Base-by-base conservation (phyloP, 1,140 invertebrate genomes). In the Drosophila quadrilineata region DNA sequence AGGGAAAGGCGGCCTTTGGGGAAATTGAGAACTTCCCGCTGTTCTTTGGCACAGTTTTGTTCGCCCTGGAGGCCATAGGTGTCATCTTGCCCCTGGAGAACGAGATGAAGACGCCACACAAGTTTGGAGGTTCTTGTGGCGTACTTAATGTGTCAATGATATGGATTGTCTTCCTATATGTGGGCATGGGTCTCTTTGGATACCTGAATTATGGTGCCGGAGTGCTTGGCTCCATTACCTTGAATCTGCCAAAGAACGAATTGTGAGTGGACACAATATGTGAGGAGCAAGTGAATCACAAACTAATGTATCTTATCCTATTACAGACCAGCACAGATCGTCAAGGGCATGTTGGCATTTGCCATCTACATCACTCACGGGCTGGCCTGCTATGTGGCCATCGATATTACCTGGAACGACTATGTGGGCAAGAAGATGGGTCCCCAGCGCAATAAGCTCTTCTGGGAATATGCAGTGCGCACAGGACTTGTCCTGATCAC, bases 301-400 rank as follows among this genome's bases (percentile, higher is more conserved):
- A 21, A 29, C 6, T 14, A 1, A 19, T 36, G 8, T 10, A 6
- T 9, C 1, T 29, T 3, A 41, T 5, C 0, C 28, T 19, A 0
- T 56, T 14, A 0, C 5, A 94, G 94, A 46, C 87, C 94, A 0
- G 93, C 94, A 2, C 92, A 95, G 87, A 89, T 91, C 22, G 94
- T 95, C 1, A 93, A 94, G 85, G 88, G 96, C 2, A 92, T 95
- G 85, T 91, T 97, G 86, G 94, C 95, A 0, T 68, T 95, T 16
- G 93, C 95, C 1, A 95, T 97, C 59, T 96, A 94, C 80, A 92
- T 96, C 1, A 94, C 94, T 0, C 96, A 96, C 87, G 93, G 93
- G 1, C 90, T 98, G 21, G 96, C 97, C 71, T 94, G 95, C 68
- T 98, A 97, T 89, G 96, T 98, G 0, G 95, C 96, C 1, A 93